Conservation (phyloP, 30 jellyfish, hydroid and myxozoan genomes). For the Cassiopea andromeda region DNA sequence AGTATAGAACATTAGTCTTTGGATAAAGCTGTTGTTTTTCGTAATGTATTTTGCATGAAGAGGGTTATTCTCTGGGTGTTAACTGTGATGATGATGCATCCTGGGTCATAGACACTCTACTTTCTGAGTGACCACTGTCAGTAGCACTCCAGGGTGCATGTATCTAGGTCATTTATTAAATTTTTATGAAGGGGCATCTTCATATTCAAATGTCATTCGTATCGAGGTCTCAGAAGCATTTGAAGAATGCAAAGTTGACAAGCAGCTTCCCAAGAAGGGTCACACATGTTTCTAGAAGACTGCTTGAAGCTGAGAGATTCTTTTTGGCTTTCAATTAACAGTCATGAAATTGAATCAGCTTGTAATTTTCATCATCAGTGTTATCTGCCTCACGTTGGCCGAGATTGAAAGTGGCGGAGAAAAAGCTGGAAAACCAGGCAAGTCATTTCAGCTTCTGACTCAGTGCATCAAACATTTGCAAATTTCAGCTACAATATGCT, state of each 20-base stretch:
- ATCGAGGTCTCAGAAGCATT: too few species aligned
- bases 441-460: not conserved
- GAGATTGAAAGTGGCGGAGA: constrained; percentile 5
- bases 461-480: not conserved
- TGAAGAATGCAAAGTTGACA: not conserved
- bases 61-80: too few species aligned
- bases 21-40: too few species aligned
- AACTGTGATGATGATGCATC: not conserved
- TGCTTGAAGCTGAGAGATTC: not conserved
- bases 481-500: too few species aligned
- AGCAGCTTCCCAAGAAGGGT: not conserved
- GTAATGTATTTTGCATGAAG: too few species aligned
- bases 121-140: too few species aligned
- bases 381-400: not conserved
- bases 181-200: too few species aligned
- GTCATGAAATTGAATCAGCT: not conserved
- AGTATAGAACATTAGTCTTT: too few species aligned
- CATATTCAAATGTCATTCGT: too few species aligned
- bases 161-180: not conserved
- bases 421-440: not conserved
- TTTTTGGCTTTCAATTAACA: not conserved
- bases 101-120: not conserved
- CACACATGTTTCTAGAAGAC: not conserved
- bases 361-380: not conserved
- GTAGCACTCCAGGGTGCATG: not conserved